These are phyloP conservation scores for Halocynthia aurantium DNA, from an alignment of 23 tunicate species.

Conservation along the genomic window DNA sequence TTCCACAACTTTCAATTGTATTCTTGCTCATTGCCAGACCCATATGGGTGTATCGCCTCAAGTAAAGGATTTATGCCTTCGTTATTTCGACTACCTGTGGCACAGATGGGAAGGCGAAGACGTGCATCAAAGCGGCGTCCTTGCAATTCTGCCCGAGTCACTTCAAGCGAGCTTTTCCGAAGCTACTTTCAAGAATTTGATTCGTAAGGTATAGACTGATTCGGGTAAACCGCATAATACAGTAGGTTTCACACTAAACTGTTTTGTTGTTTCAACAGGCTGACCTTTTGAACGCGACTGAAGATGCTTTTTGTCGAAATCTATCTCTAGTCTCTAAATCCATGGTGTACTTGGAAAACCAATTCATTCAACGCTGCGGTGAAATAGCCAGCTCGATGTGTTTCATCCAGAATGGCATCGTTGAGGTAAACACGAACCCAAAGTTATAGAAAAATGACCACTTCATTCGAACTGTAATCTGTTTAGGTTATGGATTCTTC, in stretches of 20 bases:
- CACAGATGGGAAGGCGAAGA: constrained; percentile 67
- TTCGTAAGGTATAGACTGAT: constrained; percentile 34
- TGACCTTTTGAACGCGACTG: constrained; percentile 43
- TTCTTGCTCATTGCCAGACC: constrained; percentile 22
- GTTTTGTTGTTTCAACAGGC: constrained; percentile 28
- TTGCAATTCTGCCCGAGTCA: constrained; percentile 43
- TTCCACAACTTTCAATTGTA: neutral
- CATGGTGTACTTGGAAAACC: constrained; percentile 57
- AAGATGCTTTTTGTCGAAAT: constrained; percentile 73
- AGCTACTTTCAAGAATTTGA: constrained; percentile 45
- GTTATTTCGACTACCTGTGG: constrained; percentile 85
- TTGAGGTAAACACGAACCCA: constrained; percentile 38
- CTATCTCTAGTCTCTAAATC: constrained; percentile 48
- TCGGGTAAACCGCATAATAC: neutral
- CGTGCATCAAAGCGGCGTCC: constrained; percentile 43
- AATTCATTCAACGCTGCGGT: constrained; percentile 80
- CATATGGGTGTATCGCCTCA: constrained; percentile 56
- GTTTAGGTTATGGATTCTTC: constrained; percentile 53
- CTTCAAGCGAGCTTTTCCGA: constrained; percentile 58
- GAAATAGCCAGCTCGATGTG: constrained; percentile 64
- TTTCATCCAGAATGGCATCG: constrained; percentile 68
- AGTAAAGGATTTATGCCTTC: constrained; percentile 51
- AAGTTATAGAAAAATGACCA: neutral
- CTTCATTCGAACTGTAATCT: neutral
- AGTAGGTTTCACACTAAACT: neutral